phyloP scores from a whole-genome alignment of 2,113 vertebrate genomes.

The Halichoerus grypus region DNA sequence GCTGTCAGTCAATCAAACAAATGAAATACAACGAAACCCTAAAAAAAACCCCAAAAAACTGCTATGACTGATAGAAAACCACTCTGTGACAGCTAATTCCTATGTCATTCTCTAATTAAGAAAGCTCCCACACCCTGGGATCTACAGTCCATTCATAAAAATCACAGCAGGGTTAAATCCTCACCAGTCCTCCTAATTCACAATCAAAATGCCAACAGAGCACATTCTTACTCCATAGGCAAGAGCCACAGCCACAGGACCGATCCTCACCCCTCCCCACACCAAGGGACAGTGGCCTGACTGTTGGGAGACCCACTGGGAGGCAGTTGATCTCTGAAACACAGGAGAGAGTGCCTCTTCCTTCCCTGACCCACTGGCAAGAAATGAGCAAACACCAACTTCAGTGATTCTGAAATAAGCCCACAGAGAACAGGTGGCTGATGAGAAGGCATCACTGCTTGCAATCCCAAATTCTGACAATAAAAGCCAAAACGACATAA shows the following conservation, averaged over 20 bases:
- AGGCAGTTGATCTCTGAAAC: not conserved
- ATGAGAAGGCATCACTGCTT: not conserved
- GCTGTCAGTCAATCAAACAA: not conserved
- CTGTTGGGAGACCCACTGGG: not conserved
- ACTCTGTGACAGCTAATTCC: not conserved
- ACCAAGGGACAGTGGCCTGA: not conserved
- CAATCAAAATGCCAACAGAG: not conserved
- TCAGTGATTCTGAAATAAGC: not conserved
- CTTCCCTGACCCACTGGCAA: not conserved
- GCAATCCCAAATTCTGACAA: constrained; percentile 4
- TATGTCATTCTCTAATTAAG: not conserved
- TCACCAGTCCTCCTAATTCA: not conserved
- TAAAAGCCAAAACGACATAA: not conserved
- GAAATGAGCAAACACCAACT: not conserved
- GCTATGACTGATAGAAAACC: not conserved
- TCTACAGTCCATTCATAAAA: constrained; percentile 23
- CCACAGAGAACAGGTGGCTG: not conserved
- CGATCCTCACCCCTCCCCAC: not conserved
- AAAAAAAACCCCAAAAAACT: not conserved
- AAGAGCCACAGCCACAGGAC: not conserved
- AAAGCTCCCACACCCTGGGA: not conserved
- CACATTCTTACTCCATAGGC: not conserved
- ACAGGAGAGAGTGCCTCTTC: not conserved
- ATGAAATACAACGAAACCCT: not conserved
- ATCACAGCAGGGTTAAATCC: not conserved